phyloP scores from a whole-genome alignment of 2,888 invertebrate genomes.

The Apotomis betuletana region DNA sequence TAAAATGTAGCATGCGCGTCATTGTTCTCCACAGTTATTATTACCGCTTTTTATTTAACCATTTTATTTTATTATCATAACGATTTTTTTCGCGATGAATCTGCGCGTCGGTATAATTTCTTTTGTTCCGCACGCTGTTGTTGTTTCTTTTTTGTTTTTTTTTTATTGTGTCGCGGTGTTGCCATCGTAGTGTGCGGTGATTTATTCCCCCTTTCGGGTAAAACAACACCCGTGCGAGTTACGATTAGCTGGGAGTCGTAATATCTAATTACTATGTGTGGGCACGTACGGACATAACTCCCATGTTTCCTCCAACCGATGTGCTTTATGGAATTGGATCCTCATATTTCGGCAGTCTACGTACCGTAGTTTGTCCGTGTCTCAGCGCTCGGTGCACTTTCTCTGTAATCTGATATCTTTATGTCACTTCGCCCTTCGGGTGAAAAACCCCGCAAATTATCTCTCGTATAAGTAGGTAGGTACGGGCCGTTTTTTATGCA shows the following conservation, averaged over 20 bases:
- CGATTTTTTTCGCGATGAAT: slow-evolving; percentile 79
- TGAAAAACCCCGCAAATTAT: slow-evolving; percentile 55
- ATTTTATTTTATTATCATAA: slow-evolving; percentile 81
- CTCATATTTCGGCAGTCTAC: slow-evolving; percentile 82
- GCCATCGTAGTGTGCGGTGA: slow-evolving; percentile 69
- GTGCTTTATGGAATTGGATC: slow-evolving; percentile 83
- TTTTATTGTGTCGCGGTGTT: slow-evolving; percentile 74
- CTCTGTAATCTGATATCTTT: slow-evolving; percentile 73
- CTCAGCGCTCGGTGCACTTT: slow-evolving; percentile 65
- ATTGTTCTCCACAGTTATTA: slow-evolving; percentile 79
- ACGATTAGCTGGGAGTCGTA: slow-evolving; percentile 79
- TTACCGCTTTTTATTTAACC: slow-evolving; percentile 77
- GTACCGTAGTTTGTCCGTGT: slow-evolving; percentile 74
- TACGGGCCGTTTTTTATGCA: slow-evolving; percentile 57
- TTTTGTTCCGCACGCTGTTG: slow-evolving; percentile 79
- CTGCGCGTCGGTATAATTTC: slow-evolving; percentile 77
- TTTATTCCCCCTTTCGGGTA: slow-evolving; percentile 81
- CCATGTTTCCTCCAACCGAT: slow-evolving; percentile 77
- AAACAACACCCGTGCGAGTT: slow-evolving; percentile 83
- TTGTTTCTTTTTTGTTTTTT: slow-evolving; percentile 76
- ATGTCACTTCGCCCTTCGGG: slow-evolving; percentile 51
- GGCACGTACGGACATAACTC: slow-evolving; percentile 82
- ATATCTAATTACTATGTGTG: slow-evolving; percentile 83
- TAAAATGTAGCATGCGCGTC: slow-evolving; percentile 58
- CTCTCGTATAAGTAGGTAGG: slow-evolving; percentile 57